Evolutionary conservation across 1,140 invertebrate genomes (phyloP), one percentile per base, ranked within the genome.

Genomic region (Pseudomyrmex sp.): DNA sequence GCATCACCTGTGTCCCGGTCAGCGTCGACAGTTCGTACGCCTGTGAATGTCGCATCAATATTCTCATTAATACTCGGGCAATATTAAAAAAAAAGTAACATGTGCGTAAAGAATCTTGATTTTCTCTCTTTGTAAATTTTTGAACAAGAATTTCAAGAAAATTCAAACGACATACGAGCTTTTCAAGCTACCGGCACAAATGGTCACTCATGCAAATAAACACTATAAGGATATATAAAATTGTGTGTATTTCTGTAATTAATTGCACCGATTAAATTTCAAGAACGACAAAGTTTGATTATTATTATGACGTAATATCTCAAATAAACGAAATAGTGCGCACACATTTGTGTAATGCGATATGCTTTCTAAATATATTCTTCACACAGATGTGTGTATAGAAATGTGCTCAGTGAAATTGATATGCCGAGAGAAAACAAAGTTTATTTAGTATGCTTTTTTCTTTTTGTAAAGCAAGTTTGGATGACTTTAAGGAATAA

Each of bases 1-100:
- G 95, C 98, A 99, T 99, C 93, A 99, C 99, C 95, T 99, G 99
- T 13, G 99, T 99, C 15, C 99, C 99, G 63, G 99, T 99, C 93
- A 99, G 93, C 76, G 99, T 99, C 79, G 99, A 99, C 91, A 99
- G 94, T 95, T 99, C 99, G 95, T 99, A 99, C 20, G 99, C 99
- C 99, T 99, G 96, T 8, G 95, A 95, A 89, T 82, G 18, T 56
- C 9, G 48, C 7, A 48, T 23, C 18, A 8, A 26, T 23, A 69
- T 20, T 7, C 59, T 23, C 48, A 59, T 79, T 70, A 59, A 48
- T 13, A 66, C n/a, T 13, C 3, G 9, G 15, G 0, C 26, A 13
- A 75, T n/a, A 15, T 26, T 2, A 26, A 26, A 26, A 26, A 26
- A 26, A 35, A 35, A 35, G 5, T 35, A 35, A 35, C 35, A 35